A percentile compares a stretch with the other conserved stretches of the same genome.
These are phyloP conservation scores for Acrossocheilus wenchowensis DNA, from an alignment of 2,797 vertebrate genomes.

Conservation along the genomic window DNA sequence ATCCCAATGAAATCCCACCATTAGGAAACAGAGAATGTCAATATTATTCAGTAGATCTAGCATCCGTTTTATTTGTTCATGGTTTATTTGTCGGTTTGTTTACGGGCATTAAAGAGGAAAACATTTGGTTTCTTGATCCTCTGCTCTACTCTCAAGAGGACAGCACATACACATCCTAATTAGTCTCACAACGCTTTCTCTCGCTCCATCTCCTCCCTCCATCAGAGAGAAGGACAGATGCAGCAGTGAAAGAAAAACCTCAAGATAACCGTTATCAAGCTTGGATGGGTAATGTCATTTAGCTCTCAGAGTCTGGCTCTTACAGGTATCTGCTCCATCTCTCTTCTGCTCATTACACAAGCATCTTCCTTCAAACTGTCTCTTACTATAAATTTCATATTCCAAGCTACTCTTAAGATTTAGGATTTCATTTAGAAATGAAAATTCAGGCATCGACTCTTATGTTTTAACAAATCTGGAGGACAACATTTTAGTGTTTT, in stretches of 20 bases:
- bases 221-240: constrained; percentile 38
- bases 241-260: constrained; percentile 24
- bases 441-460: not conserved
- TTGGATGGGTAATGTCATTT: constrained; percentile 41
- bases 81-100: not conserved
- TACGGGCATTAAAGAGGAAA: not conserved
- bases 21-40: constrained; percentile 1
- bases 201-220: not conserved
- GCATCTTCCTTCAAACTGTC: not conserved
- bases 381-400: not conserved
- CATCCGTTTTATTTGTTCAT: not conserved
- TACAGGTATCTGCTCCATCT: constrained; percentile 6
- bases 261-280: constrained; percentile 39
- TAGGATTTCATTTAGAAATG: not conserved
- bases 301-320: constrained; percentile 2
- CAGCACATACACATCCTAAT: constrained; percentile 46
- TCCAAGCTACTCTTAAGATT: no score
- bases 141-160: constrained; percentile 22
- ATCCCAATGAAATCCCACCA: constrained; percentile 8
- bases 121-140: constrained; percentile 17
- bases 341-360: not conserved
- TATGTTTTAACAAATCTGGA: not conserved
- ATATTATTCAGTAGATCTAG: not conserved
- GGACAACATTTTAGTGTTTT: not conserved
- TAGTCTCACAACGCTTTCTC: constrained; percentile 7